Conservation (phyloP, 1,140 invertebrate species). For the Papilio aristodemus region DNA sequence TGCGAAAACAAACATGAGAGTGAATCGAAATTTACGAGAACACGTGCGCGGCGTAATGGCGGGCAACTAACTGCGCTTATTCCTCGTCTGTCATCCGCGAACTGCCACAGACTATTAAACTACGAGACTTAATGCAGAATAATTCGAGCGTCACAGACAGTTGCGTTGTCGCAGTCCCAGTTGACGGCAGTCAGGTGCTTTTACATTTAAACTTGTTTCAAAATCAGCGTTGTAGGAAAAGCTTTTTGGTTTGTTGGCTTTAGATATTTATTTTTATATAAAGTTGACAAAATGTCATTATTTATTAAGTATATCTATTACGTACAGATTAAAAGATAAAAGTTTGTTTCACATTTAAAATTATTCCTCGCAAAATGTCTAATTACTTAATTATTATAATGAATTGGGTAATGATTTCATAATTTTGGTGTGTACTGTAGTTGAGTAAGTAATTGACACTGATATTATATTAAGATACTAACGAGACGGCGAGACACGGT, state of each 20-base stretch:
- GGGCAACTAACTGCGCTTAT: constrained; percentile 22
- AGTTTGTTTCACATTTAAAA: too few relatives aligned
- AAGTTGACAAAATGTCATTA: too few relatives aligned
- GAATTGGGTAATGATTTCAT: background rate
- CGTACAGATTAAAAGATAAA: background rate
- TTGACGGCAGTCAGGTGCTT: background rate
- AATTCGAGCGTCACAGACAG: constrained; percentile 1
- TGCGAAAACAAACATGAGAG: constrained; percentile 27
- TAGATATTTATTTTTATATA: too few relatives aligned
- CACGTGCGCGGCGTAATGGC: constrained; percentile 15
- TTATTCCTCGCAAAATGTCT: background rate
- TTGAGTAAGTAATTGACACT: constrained; percentile 11
- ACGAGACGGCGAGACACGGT: background rate
- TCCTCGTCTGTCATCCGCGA: constrained; percentile 8
- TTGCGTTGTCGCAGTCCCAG: constrained; percentile 21
- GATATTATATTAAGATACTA: constrained; percentile 5
- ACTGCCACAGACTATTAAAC: constrained; percentile 22
- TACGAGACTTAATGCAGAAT: background rate
- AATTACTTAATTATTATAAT: background rate
- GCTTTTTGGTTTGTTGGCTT: too few relatives aligned
- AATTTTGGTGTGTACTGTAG: background rate
- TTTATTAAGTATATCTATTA: too few relatives aligned
- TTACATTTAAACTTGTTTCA: constrained; percentile 27
- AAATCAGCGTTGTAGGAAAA: background rate
- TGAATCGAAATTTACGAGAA: constrained; percentile 36